Percentiles rank a stretch among this genome's conserved stretches.
Evolutionary conservation across 2,888 invertebrate species (phyloP).

Genomic region (Mellilla xanthometata): DNA sequence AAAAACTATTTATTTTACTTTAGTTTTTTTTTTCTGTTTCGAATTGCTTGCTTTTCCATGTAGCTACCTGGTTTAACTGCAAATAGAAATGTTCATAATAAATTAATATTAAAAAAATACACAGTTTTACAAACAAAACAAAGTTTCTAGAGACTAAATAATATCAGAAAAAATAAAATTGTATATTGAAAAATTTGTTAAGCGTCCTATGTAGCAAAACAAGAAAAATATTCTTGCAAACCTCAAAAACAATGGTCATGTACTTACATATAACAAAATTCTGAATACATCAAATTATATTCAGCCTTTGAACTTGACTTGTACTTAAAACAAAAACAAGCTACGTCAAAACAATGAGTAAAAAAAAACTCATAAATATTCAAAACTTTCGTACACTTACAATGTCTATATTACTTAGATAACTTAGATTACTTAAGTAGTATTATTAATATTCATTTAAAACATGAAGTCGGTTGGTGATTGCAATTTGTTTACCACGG

Average conservation of each 20-base stretch:
- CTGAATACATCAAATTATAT: conserved; percentile 10
- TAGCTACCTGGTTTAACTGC: too few species aligned
- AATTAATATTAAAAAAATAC: too few species aligned
- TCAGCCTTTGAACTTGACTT: conserved; percentile 14
- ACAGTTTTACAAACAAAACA: too few species aligned
- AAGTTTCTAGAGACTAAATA: too few species aligned
- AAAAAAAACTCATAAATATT: conserved; percentile 31
- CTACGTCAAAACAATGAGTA: conserved; percentile 18
- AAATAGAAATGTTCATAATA: too few species aligned
- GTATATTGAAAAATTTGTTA: too few species aligned
- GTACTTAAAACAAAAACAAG: conserved; percentile 8
- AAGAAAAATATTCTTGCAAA: background rate
- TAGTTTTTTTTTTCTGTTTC: too few species aligned
- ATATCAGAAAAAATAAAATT: too few species aligned
- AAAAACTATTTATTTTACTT: too few species aligned
- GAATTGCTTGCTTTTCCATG: too few species aligned
- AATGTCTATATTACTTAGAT: conserved; percentile 36
- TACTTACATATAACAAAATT: conserved; percentile 9
- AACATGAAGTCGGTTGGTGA: conserved; percentile 7
- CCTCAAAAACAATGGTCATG: too few species aligned
- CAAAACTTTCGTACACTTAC: conserved; percentile 22
- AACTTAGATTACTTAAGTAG: conserved; percentile 15
- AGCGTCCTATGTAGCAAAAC: too few species aligned
- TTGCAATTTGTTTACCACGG: conserved; percentile 18
- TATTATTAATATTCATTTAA: conserved; percentile 12